Percentiles rank a stretch among this genome's conserved stretches.
Conservation (phyloP, 30 jellyfish, hydroid and myxozoan species). For the Hydractinia symbiolongicarpus region DNA sequence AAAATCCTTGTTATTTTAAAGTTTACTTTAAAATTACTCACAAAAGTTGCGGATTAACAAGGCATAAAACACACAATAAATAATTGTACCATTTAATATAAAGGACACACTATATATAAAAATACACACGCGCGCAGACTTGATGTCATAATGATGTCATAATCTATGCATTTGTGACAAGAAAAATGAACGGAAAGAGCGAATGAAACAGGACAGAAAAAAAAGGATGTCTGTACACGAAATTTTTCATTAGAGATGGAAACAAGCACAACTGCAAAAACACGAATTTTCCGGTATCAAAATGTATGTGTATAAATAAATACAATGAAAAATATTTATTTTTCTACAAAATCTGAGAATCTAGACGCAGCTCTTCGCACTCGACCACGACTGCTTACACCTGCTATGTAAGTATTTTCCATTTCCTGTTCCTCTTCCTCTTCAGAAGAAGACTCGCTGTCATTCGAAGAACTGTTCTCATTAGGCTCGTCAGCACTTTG, state of each 20-base stretch:
- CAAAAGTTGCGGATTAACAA: too few relatives aligned
- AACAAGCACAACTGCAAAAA: neutral
- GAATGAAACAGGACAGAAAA: neutral
- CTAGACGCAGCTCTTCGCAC: conserved; percentile 82
- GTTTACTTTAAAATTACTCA: too few relatives aligned
- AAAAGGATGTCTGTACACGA: neutral
- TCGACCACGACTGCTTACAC: conserved; percentile 94
- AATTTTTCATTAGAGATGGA: neutral
- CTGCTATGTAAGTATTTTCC: conserved; percentile 11
- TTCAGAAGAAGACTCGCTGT: conserved; percentile 9
- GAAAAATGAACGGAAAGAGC: too few relatives aligned
- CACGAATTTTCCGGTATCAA: too few relatives aligned
- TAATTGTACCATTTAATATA: too few relatives aligned
- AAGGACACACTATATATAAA: too few relatives aligned
- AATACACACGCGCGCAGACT: too few relatives aligned
- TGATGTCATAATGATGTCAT: too few relatives aligned
- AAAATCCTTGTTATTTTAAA: too few relatives aligned
- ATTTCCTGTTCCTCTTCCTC: conserved; percentile 24
- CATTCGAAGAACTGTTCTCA: conserved; percentile 24
- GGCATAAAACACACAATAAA: too few relatives aligned
- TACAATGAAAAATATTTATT: neutral
- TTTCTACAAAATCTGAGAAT: conserved; percentile 65
- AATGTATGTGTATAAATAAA: too few relatives aligned
- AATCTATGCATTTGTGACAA: too few relatives aligned
- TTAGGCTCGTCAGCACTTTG: conserved; percentile 18